Percentiles rank a stretch among this genome's conserved stretches.
These are phyloP conservation scores for Andricus curvator DNA, from an alignment of 2,888 invertebrate species.

Conservation along the genomic window DNA sequence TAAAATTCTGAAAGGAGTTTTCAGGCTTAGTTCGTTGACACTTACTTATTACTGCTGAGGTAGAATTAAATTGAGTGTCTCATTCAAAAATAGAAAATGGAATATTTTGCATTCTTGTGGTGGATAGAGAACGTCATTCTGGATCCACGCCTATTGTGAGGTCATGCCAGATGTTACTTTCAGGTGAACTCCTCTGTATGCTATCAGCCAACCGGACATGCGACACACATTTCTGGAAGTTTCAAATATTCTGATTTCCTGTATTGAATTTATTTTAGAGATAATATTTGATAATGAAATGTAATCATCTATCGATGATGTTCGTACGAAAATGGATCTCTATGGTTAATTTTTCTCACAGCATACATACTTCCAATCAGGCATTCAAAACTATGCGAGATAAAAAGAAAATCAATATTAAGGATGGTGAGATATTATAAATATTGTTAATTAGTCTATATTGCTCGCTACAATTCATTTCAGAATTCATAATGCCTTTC, in stretches of 20 bases:
- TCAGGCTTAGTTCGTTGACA: neutral
- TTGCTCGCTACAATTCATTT: no score
- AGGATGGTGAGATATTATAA: no score
- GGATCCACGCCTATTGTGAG: conserved; percentile 12
- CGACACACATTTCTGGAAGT: conserved; percentile 19
- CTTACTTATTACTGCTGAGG: neutral
- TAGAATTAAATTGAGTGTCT: neutral
- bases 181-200: conserved; percentile 16
- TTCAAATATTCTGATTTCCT: neutral
- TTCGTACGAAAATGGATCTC: no score
- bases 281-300: neutral
- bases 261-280: neutral
- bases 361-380: no score
- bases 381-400: no score
- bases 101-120: conserved; percentile 37
- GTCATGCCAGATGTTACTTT: conserved; percentile 4
- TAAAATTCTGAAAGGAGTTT: neutral
- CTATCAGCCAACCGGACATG: conserved; percentile 21
- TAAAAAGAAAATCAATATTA: no score
- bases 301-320: neutral
- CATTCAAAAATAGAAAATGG: conserved; percentile 4
- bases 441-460: no score
- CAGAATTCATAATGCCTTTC: no score
- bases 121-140: neutral
- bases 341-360: no score